Conservation (phyloP, 2,888 invertebrate genomes). For the Stomorhina lunata region DNA sequence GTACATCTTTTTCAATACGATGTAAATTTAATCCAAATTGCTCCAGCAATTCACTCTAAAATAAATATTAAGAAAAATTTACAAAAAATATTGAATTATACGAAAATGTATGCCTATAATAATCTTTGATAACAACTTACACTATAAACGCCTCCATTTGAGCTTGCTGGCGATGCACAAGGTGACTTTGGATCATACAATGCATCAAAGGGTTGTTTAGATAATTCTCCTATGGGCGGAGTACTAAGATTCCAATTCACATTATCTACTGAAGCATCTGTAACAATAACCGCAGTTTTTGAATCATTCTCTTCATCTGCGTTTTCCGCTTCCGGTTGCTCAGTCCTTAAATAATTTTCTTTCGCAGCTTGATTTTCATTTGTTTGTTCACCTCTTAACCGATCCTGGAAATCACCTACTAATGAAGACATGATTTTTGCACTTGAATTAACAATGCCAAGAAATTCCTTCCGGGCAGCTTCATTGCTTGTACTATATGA, state of each 20-base stretch:
- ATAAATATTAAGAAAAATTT: constrained; percentile 67
- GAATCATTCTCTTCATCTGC: neutral
- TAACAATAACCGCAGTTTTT: constrained; percentile 85
- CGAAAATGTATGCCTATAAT: neutral
- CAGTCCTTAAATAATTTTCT: too few relatives aligned
- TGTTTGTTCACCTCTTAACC: constrained; percentile 73
- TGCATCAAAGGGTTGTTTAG: constrained; percentile 69
- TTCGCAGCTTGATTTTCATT: too few relatives aligned
- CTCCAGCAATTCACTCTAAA: constrained; percentile 90
- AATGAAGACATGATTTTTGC: constrained; percentile 76
- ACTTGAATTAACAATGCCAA: constrained; percentile 30
- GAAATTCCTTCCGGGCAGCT: neutral
- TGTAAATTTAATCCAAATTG: constrained; percentile 93
- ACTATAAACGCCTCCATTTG: constrained; percentile 94
- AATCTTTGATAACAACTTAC: constrained; percentile 84
- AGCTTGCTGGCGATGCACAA: constrained; percentile 92
- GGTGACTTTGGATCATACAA: constrained; percentile 82
- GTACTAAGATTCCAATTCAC: constrained; percentile 78
- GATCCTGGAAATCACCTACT: constrained; percentile 80
- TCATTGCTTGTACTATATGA: neutral
- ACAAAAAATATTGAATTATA: neutral
- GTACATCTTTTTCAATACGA: constrained; percentile 97
- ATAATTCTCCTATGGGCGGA: constrained; percentile 83
- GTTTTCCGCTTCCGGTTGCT: neutral
- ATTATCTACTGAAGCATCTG: constrained; percentile 86